These are phyloP conservation scores for Etheostoma perlongum DNA, from an alignment of 2,797 vertebrate species.

Conservation along the genomic window DNA sequence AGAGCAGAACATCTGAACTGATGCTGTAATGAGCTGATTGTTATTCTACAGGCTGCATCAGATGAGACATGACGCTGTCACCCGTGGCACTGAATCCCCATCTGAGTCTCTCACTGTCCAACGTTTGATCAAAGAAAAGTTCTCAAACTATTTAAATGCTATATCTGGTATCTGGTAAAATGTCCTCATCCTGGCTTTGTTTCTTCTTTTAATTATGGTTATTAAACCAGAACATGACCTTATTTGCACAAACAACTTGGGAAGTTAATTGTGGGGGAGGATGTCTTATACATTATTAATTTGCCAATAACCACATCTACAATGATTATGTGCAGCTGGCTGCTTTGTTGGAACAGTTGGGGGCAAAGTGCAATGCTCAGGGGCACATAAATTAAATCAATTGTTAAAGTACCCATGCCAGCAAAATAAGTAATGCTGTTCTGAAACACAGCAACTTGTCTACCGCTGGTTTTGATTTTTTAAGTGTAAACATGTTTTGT, in stretches of 20 bases:
- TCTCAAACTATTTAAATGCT: conserved; percentile 11
- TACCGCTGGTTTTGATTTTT: not conserved
- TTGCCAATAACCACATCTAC: conserved; percentile 2
- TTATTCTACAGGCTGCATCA: conserved; percentile 59
- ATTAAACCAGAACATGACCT: conserved; percentile 13
- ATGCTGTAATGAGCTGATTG: conserved; percentile 59
- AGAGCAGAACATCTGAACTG: conserved; percentile 30
- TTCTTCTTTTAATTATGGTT: conserved; percentile 9
- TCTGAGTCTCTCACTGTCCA: conserved; percentile 46
- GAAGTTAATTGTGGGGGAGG: conserved; percentile 18
- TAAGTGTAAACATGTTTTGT: conserved; percentile 1
- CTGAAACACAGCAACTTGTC: not conserved
- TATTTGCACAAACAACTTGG: conserved; percentile 2
- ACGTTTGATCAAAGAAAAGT: conserved; percentile 22
- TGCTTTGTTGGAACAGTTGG: not conserved
- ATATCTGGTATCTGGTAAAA: conserved; percentile 5
- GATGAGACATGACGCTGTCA: conserved; percentile 66
- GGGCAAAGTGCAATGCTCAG: conserved; percentile 20
- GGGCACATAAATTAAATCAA: conserved; percentile 18
- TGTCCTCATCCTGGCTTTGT: not conserved
- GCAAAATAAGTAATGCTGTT: not conserved
- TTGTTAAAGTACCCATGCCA: not conserved
- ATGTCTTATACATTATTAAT: conserved; percentile 13
- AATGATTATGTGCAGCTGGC: conserved; percentile 11
- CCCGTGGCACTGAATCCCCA: conserved; percentile 54